Conservation (phyloP, 2,797 vertebrate species). For the Ctenopoma kingsleyae region DNA sequence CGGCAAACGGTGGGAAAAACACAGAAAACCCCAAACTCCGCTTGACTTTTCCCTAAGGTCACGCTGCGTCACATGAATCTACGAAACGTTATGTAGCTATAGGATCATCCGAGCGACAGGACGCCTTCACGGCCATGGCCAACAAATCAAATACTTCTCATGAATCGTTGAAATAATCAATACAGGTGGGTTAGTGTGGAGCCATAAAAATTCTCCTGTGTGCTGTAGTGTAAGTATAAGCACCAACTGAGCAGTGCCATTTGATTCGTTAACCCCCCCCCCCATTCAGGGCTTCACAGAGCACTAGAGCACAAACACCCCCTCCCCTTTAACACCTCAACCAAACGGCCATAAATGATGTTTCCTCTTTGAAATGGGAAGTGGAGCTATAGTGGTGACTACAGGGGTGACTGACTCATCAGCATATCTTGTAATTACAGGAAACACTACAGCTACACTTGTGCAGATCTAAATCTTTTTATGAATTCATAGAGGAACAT, state of each 20-base stretch:
- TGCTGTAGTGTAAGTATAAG: constrained; percentile 1
- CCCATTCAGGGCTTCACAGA: constrained; percentile 23
- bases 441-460: constrained; percentile 59
- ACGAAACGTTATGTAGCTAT: background rate
- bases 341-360: constrained; percentile 64
- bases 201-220: constrained; percentile 18
- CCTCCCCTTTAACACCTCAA: constrained; percentile 68
- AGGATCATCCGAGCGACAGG: no score
- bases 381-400: constrained; percentile 66
- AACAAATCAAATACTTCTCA: constrained; percentile 10
- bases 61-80: background rate
- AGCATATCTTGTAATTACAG: constrained; percentile 65
- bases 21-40: background rate
- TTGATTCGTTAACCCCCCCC: constrained; percentile 28
- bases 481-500: constrained; percentile 11
- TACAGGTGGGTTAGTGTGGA: constrained; percentile 3
- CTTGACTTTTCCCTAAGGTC: background rate
- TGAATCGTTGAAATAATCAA: constrained; percentile 11
- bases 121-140: background rate
- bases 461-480: constrained; percentile 22
- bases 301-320: constrained; percentile 51
- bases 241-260: constrained; percentile 11
- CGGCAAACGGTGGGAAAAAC: background rate
- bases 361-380: constrained; percentile 88
- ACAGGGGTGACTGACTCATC: constrained; percentile 69